Evolutionary conservation across 2,797 vertebrate species (phyloP).

Genomic region (Etheostoma nigrum): DNA sequence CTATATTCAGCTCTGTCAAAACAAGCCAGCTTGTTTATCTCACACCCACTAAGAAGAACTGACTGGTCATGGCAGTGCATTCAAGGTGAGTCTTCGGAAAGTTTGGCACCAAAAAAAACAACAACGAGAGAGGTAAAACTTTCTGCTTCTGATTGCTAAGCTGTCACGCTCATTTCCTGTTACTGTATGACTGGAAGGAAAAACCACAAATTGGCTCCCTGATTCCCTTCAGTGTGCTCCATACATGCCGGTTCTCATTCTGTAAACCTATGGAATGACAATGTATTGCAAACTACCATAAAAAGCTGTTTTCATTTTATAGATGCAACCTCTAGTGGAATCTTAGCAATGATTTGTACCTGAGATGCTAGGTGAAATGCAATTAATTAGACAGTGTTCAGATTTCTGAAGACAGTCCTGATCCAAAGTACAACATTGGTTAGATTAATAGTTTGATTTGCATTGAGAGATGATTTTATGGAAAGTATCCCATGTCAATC

Average conservation of each 20-base stretch:
- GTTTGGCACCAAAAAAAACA: slow-evolving; percentile 54
- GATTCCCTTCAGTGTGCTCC: slow-evolving; percentile 22
- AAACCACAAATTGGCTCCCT: slow-evolving; percentile 64
- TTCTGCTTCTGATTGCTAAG: slow-evolving; percentile 58
- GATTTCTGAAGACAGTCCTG: neutral
- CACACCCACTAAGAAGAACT: slow-evolving; percentile 46
- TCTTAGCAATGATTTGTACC: slow-evolving; percentile 9
- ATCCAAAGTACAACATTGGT: neutral
- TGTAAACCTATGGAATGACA: slow-evolving; percentile 18
- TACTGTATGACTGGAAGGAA: slow-evolving; percentile 43
- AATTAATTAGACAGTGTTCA: slow-evolving; percentile 12
- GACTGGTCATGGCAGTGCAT: slow-evolving; percentile 61
- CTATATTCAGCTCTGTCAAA: slow-evolving; percentile 79
- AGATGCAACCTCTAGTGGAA: slow-evolving; percentile 9
- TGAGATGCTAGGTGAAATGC: slow-evolving; percentile 5
- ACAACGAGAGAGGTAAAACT: slow-evolving; percentile 61
- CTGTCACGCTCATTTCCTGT: slow-evolving; percentile 58
- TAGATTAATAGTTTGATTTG: too few relatives aligned
- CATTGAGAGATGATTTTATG: too few relatives aligned
- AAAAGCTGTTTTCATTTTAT: slow-evolving; percentile 3
- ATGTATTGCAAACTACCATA: slow-evolving; percentile 9
- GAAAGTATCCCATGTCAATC: too few relatives aligned
- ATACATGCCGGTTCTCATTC: slow-evolving; percentile 17
- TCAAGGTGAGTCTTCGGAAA: slow-evolving; percentile 67
- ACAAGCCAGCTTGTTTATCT: slow-evolving; percentile 78